Base-by-base conservation (phyloP, 2,113 vertebrate species). In the Neotragus moschatus region DNA sequence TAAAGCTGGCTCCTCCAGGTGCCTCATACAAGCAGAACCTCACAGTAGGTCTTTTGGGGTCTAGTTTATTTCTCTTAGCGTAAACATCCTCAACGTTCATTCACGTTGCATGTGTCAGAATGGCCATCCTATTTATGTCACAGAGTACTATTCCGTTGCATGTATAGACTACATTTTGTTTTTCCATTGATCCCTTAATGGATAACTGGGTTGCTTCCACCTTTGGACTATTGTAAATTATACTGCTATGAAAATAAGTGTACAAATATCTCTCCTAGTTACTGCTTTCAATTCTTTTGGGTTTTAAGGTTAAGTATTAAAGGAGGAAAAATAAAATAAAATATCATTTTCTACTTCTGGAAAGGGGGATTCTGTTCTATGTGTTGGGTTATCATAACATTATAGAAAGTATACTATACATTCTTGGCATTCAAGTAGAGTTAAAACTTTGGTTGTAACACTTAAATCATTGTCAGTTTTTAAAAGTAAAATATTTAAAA, bases 11-110 rank as follows among this genome's bases (percentile, higher is more conserved):
- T 3, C 5, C 26, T 36, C 56, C 11, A 4, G 6, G n/a, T 12
- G 4, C 4, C 4, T 47, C 60, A 5, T 6, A 7, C 5, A 43
- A 90, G 61, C 3, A 53, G 75, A 84, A 47, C 12, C 61, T 6
- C 1, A 9, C 2, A n/a, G 13, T 33, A 2, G 26, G 23, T 70
- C 23, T 43, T 51, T 15, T 1, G 1, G 1, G 5, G 5, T 2
- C 63, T 36, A 51, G 33, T 2, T 30, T 49, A 15, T 45, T 49
- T 85, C 79, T n/a, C 26, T 16, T 21, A 23, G n/a, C 19, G 0
- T 9, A 12, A 10, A 21, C 3, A 10, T 87, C 55, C 75, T 73
- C 53, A 47, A 60, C 39, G 13, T 28, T 58, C 47, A 12, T 14
- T 4, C 14, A 5, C 4, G 3, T 7, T 12, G 19, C 47, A 2